Evolutionary conservation across 64 coral and sea anemone species (phyloP).

Genomic region (Actinia tenebrosa): DNA sequence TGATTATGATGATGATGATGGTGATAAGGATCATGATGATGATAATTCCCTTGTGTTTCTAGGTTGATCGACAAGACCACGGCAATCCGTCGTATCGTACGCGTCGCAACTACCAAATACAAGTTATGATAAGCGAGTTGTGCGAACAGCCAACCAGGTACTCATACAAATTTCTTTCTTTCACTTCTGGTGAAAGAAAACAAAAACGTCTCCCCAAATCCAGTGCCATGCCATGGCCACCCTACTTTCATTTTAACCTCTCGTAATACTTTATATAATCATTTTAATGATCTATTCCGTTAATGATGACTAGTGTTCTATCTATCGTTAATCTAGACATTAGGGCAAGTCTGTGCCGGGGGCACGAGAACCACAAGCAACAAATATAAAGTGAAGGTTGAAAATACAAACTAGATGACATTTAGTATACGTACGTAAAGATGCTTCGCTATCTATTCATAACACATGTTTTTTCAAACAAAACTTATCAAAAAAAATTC

Average conservation of each 20-base stretch:
- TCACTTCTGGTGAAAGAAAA: too few relatives aligned
- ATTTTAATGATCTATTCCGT: too few relatives aligned
- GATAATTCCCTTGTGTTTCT: not conserved
- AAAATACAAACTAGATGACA: slow-evolving; percentile 28
- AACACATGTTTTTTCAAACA: too few relatives aligned
- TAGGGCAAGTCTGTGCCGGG: slow-evolving; percentile 56
- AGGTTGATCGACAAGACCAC: slow-evolving; percentile 70
- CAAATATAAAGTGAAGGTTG: slow-evolving; percentile 80
- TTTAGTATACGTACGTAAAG: too few relatives aligned
- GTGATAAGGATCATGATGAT: not conserved
- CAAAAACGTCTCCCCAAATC: too few relatives aligned
- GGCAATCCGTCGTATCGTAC: slow-evolving; percentile 70
- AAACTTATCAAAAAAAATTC: too few relatives aligned
- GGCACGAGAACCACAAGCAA: slow-evolving; percentile 49
- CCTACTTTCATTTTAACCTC: too few relatives aligned
- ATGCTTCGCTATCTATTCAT: too few relatives aligned
- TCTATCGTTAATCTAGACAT: slow-evolving; percentile 23
- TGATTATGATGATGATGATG: not conserved
- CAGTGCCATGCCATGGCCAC: too few relatives aligned
- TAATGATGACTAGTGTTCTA: not conserved
- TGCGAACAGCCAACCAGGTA: slow-evolving; percentile 85
- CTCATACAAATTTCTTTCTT: not conserved
- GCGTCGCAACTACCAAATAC: slow-evolving; percentile 60
- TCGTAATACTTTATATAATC: too few relatives aligned
- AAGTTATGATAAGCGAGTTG: slow-evolving; percentile 54